Percentiles rank a stretch among this genome's conserved stretches.
Evolutionary conservation across 2,888 invertebrate genomes (phyloP).

Genomic region (Habroteleia sp.): DNA sequence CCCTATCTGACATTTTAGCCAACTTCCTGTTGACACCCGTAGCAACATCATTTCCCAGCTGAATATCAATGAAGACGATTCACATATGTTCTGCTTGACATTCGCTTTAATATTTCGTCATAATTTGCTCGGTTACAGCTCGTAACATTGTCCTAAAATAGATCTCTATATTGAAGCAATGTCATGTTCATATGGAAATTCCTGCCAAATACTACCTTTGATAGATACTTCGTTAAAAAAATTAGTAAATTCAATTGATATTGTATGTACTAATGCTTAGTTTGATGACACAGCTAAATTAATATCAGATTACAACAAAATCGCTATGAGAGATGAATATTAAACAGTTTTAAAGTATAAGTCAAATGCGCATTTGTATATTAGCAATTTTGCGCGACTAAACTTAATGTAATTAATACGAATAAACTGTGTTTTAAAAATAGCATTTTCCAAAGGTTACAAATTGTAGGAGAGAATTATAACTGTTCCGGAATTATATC

Average conservation of each 20-base stretch:
- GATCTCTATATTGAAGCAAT: slow-evolving; percentile 18
- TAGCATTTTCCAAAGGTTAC: too few relatives aligned
- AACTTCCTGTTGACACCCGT: slow-evolving; percentile 37
- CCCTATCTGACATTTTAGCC: slow-evolving; percentile 20
- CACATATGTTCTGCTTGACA: slow-evolving; percentile 39
- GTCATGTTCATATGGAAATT: slow-evolving; percentile 49
- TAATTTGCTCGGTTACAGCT: slow-evolving; percentile 40
- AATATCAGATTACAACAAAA: slow-evolving; percentile 9
- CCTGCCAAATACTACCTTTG: slow-evolving; percentile 28
- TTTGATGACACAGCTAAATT: slow-evolving; percentile 16
- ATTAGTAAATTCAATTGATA: slow-evolving; percentile 1
- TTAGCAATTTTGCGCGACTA: too few relatives aligned
- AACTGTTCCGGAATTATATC: too few relatives aligned
- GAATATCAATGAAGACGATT: slow-evolving; percentile 59
- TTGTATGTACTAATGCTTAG: slow-evolving; percentile 6
- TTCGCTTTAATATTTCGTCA: slow-evolving; percentile 57
- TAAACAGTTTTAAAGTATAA: too few relatives aligned
- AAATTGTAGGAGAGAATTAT: too few relatives aligned
- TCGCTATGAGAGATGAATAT: too few relatives aligned
- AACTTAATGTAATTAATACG: too few relatives aligned
- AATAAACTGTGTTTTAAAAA: too few relatives aligned
- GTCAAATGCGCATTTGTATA: too few relatives aligned
- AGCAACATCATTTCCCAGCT: slow-evolving; percentile 39
- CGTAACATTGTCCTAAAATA: slow-evolving; percentile 36
- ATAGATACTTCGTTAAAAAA: slow-evolving; percentile 19